These are phyloP conservation scores for Lophotriccus pileatus DNA, from an alignment of 2,797 vertebrate genomes.

Conservation along the genomic window DNA sequence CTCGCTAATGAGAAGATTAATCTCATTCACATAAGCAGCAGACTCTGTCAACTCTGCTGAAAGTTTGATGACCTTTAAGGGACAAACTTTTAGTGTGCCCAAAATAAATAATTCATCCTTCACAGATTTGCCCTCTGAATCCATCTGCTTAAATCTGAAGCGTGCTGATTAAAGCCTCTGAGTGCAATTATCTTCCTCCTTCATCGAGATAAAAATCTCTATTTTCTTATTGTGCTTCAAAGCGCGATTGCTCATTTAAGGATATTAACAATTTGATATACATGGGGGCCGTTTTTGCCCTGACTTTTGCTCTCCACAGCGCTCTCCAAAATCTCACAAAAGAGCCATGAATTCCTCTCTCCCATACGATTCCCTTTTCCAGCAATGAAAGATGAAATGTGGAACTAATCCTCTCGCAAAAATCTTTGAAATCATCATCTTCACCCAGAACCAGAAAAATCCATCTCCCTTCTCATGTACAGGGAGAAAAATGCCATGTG, in stretches of 20 bases:
- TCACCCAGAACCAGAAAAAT: neutral
- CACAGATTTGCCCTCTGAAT: slow-evolving; percentile 34
- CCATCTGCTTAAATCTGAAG: slow-evolving; percentile 54
- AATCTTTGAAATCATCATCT: neutral
- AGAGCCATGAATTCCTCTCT: neutral
- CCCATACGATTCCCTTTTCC: neutral
- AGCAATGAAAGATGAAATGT: neutral
- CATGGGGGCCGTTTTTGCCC: neutral
- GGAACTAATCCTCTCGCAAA: neutral
- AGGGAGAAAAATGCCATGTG: neutral
- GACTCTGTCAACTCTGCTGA: slow-evolving; percentile 62
- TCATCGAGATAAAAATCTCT: slow-evolving; percentile 23
- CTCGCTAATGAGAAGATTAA: slow-evolving; percentile 75
- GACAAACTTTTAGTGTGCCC: slow-evolving; percentile 53
- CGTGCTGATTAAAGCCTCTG: slow-evolving; percentile 27
- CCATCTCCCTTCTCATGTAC: neutral
- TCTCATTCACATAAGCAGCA: slow-evolving; percentile 47
- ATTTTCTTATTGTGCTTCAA: slow-evolving; percentile 44
- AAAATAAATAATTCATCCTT: slow-evolving; percentile 66
- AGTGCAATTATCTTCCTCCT: slow-evolving; percentile 39
- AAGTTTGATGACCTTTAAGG: slow-evolving; percentile 71
- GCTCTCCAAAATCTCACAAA: neutral
- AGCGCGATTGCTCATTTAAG: neutral
- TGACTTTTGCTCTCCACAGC: neutral
- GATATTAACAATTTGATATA: neutral